Conservation (phyloP, 2,888 invertebrate genomes). For the Heliconius hortense region DNA sequence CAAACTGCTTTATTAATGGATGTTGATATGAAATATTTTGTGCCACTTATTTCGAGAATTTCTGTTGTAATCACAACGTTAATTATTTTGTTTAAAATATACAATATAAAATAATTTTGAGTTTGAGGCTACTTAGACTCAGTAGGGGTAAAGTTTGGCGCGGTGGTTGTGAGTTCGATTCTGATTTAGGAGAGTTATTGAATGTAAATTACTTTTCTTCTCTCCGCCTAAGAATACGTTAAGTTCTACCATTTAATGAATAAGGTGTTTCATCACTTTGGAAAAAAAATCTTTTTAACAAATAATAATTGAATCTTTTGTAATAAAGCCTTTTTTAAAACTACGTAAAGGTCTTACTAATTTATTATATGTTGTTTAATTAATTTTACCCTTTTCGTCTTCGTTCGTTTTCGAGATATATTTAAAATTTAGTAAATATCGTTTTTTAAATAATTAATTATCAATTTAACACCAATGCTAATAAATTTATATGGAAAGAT, state of each 20-base stretch:
- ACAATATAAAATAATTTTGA: neutral
- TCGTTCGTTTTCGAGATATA: too few species aligned
- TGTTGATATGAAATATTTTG: constrained; percentile 23
- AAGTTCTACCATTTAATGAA: too few species aligned
- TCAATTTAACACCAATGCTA: neutral
- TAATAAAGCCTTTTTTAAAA: neutral
- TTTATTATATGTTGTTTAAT: too few species aligned
- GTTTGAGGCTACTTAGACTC: neutral
- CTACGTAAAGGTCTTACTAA: too few species aligned
- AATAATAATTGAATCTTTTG: neutral
- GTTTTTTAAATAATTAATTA: too few species aligned
- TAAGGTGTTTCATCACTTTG: neutral
- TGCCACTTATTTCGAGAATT: constrained; percentile 19
- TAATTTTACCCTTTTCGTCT: too few species aligned
- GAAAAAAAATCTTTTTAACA: too few species aligned
- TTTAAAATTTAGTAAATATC: too few species aligned
- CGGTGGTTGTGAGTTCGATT: neutral
- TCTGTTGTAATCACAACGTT: constrained; percentile 6
- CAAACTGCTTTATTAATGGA: constrained; percentile 30
- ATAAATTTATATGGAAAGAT: neutral
- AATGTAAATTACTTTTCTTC: neutral
- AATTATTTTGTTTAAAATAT: neutral
- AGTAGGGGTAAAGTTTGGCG: neutral
- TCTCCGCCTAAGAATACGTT: neutral
- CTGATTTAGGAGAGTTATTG: neutral